These are phyloP conservation scores for Aselliscus stoliczkanus DNA, from an alignment of 2,797 vertebrate species.

Conservation along the genomic window DNA sequence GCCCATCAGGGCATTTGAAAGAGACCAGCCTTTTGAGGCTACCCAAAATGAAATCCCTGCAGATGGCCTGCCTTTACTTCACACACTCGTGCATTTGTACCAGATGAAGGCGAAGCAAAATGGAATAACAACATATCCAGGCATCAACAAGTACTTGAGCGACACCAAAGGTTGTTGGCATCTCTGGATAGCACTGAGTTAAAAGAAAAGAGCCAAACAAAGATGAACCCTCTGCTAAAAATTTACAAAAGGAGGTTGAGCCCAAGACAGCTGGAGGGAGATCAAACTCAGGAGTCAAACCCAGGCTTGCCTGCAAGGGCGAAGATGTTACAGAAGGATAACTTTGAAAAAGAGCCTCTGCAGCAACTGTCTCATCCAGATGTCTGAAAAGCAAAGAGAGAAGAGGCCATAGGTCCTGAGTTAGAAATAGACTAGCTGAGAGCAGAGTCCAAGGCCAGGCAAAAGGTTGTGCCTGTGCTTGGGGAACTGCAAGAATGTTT, in stretches of 20 bases:
- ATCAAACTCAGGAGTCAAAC: not conserved
- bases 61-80: not conserved
- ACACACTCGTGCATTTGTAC: accelerated
- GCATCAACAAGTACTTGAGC: not conserved
- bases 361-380: not conserved
- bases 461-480: not conserved
- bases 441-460: not conserved
- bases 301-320: not conserved
- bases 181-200: not conserved
- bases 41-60: not conserved
- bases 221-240: not conserved
- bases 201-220: not conserved
- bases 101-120: not conserved
- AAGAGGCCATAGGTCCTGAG: not conserved
- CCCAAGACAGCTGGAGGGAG: not conserved
- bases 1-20: not conserved
- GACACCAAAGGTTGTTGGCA: not conserved
- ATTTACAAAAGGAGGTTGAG: not conserved
- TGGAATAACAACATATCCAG: accelerated
- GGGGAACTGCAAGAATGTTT: not conserved
- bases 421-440: not conserved
- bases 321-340: accelerated
- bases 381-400: not conserved
- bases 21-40: not conserved
- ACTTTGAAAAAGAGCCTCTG: not conserved